phyloP scores from a whole-genome alignment of 2,113 vertebrate species.

The Cinclus mexicanus region DNA sequence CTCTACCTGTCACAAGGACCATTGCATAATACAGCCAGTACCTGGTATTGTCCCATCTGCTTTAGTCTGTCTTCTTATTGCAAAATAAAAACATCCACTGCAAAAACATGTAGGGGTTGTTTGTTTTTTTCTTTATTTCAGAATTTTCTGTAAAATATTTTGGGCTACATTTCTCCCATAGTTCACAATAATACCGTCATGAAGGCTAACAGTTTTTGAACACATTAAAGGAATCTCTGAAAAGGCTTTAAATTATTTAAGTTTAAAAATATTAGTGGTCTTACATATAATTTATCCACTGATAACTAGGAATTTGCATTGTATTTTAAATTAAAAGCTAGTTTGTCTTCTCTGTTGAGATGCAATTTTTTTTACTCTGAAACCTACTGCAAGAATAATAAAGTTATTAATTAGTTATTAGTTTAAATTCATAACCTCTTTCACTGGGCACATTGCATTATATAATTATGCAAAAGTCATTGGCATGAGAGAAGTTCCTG shows the following conservation, averaged over 20 bases:
- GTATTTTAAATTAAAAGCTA: slow-evolving; percentile 41
- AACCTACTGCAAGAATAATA: slow-evolving; percentile 18
- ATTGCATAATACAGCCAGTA: neutral
- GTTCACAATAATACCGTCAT: neutral
- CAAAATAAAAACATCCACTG: neutral
- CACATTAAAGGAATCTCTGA: neutral
- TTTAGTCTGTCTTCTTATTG: neutral
- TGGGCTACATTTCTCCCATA: neutral
- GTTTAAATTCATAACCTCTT: slow-evolving; percentile 48
- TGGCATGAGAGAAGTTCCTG: neutral
- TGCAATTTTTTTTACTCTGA: neutral
- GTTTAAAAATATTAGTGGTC: neutral
- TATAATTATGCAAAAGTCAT: slow-evolving; percentile 45
- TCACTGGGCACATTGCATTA: neutral
- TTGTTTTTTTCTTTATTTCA: neutral
- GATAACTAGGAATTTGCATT: neutral
- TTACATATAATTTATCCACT: neutral
- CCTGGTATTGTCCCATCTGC: neutral
- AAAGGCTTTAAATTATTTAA: slow-evolving; percentile 7
- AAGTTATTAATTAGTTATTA: slow-evolving; percentile 33
- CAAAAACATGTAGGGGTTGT: neutral
- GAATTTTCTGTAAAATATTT: neutral
- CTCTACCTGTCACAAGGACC: neutral
- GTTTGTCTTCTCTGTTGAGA: neutral
- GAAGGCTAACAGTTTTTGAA: neutral